Conservation (phyloP, 2,797 vertebrate genomes). For the Myripristis jacobus region DNA sequence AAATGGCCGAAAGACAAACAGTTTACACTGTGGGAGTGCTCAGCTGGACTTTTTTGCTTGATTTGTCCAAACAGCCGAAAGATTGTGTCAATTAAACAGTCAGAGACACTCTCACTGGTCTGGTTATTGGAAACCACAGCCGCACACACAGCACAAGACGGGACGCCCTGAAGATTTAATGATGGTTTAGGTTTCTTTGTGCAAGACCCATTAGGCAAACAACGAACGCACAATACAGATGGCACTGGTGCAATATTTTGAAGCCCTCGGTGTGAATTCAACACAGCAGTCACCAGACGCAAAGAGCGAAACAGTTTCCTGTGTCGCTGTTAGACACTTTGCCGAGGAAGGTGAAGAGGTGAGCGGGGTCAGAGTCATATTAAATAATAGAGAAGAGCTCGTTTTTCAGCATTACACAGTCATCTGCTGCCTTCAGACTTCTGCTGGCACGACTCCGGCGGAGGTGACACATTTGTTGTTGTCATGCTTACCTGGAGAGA, state of each 20-base stretch:
- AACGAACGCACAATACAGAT: conserved; percentile 26
- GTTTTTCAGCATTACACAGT: conserved; percentile 77
- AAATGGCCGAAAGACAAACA: neutral
- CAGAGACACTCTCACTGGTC: conserved; percentile 77
- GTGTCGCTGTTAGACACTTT: neutral
- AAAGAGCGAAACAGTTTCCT: neutral
- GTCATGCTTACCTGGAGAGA: too few species aligned
- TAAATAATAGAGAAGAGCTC: conserved; percentile 74
- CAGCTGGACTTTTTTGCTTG: neutral
- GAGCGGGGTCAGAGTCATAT: conserved; percentile 37
- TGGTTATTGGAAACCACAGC: conserved; percentile 63
- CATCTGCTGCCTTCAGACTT: conserved; percentile 28
- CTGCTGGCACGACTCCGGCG: neutral
- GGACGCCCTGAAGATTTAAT: conserved; percentile 84
- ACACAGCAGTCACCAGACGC: too few species aligned
- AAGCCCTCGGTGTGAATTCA: too few species aligned
- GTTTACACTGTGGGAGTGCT: neutral
- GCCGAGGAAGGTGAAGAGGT: conserved; percentile 1
- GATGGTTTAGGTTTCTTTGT: conserved; percentile 80
- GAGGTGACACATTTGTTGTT: too few species aligned
- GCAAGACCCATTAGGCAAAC: conserved; percentile 33
- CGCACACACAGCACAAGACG: conserved; percentile 56
- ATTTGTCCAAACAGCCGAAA: conserved; percentile 13
- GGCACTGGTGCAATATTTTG: conserved; percentile 4
- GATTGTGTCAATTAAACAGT: conserved; percentile 46